These are phyloP conservation scores for Prunella himalayana DNA, from an alignment of 2,113 vertebrate species.

Conservation along the genomic window DNA sequence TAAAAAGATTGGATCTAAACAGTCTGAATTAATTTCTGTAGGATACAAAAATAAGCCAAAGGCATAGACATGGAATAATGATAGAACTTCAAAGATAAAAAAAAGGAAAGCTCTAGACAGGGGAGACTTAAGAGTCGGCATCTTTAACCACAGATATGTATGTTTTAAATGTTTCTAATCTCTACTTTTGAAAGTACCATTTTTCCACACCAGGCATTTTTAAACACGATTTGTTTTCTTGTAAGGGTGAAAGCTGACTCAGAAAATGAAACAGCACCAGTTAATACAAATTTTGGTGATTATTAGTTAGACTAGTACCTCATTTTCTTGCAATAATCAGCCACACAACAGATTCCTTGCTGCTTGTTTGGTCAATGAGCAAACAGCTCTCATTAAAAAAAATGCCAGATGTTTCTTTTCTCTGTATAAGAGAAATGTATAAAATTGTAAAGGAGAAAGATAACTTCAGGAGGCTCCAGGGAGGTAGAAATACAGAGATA, in stretches of 20 bases:
- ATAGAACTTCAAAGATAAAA: slow-evolving; percentile 8
- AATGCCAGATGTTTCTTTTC: slow-evolving; percentile 34
- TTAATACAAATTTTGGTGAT: background rate
- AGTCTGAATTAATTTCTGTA: background rate
- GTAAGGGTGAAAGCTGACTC: background rate
- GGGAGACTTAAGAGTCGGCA: background rate
- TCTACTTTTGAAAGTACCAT: background rate
- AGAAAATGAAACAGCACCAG: background rate
- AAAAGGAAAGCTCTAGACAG: background rate
- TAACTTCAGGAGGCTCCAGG: background rate
- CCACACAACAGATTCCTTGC: slow-evolving; percentile 1
- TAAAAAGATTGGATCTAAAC: background rate
- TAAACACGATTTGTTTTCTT: background rate
- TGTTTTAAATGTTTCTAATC: background rate
- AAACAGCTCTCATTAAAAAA: background rate
- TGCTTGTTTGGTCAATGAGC: background rate
- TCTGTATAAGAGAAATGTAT: background rate
- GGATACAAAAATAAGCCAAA: background rate
- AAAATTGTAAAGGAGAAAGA: background rate
- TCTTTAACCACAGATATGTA: background rate
- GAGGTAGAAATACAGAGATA: background rate
- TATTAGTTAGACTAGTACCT: background rate
- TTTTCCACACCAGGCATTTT: background rate
- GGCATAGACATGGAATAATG: background rate
- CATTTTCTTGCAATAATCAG: slow-evolving; percentile 29